Base-by-base conservation (phyloP, 2,888 invertebrate genomes). In the Congeria kusceri region DNA sequence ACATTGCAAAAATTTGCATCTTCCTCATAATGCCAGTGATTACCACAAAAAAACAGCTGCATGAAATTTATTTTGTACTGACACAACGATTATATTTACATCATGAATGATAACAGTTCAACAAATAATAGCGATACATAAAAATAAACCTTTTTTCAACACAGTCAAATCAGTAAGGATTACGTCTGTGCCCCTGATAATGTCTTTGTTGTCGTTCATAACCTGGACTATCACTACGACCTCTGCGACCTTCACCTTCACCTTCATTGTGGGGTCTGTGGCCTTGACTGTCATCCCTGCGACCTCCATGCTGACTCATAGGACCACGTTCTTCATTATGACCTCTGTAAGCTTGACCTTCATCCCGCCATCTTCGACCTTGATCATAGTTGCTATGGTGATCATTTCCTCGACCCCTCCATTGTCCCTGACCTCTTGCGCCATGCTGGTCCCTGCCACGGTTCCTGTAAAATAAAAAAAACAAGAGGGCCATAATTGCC, bases 361-460 rank as follows among this genome's bases (percentile, higher is more conserved):
- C 27, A 15, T 28, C 58, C 18, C 25, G 53, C 23, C 25, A 20
- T 4, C 58, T 7, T 27, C 18, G 27, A 63, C 47, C 44, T 39
- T 62, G 62, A 39, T 62, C n/a, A 7, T 29, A n/a, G 58, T 58
- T 28, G n/a, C 58, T 29, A 15, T 63, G 28, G n/a, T 77, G 49
- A 44, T 62, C 58, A 28, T 71, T 18, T 39, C 67, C 28, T 20
- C 39, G 71, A 71, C 59, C 74, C 32, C 57, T 56, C 58, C 77
- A 59, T 20, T 29, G 46, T 46, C 57, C 61, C 15, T 56, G 47
- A 15, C 61, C 73, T 61, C 73, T 68, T 32, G 73, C 29, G 49
- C 70, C 73, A 63, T 70, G 58, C 15, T 67, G 39, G 47, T 73
- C 66, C 58, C 80, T 56, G n/a, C n/a, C n/a, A n/a, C n/a, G n/a